A percentile compares a stretch with the other conserved stretches of the same genome.
Evolutionary conservation across 2,888 invertebrate species (phyloP).

Genomic region (Tinea trinotella): DNA sequence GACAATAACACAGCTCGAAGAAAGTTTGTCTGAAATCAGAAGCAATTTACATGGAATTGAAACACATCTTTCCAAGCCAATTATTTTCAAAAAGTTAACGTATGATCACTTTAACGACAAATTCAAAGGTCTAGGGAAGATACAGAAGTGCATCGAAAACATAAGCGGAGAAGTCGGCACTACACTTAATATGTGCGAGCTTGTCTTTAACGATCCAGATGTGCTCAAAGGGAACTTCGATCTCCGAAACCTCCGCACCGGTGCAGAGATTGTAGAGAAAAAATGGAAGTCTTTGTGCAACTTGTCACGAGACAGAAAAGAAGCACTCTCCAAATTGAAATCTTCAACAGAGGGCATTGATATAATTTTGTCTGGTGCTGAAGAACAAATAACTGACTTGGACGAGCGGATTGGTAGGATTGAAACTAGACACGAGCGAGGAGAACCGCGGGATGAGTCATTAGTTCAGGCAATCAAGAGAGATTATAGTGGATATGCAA

Average conservation of each 20-base stretch:
- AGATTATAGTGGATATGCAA: constrained; percentile 74
- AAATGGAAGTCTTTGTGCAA: constrained; percentile 86
- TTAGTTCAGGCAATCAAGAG: constrained; percentile 72
- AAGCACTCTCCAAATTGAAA: constrained; percentile 49
- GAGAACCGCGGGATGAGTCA: constrained; percentile 63
- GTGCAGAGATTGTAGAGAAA: constrained; percentile 80
- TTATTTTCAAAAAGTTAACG: constrained; percentile 77
- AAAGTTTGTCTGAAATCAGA: constrained; percentile 79
- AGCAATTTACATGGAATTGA: constrained; percentile 82
- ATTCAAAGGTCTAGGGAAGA: constrained; percentile 78
- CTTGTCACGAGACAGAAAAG: constrained; percentile 76
- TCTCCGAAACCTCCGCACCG: constrained; percentile 76
- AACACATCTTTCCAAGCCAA: constrained; percentile 76
- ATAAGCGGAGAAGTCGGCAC: constrained; percentile 85
- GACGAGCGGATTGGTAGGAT: constrained; percentile 73
- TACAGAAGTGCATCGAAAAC: constrained; percentile 82
- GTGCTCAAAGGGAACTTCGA: constrained; percentile 80
- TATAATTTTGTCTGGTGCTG: constrained; percentile 75
- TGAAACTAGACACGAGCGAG: constrained; percentile 54
- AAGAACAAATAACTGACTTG: constrained; percentile 71
- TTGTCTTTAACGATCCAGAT: constrained; percentile 82
- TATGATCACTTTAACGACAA: constrained; percentile 78
- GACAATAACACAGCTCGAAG: constrained; percentile 80
- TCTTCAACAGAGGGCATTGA: constrained; percentile 78
- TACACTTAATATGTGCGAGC: constrained; percentile 83